Percentiles rank a stretch among this genome's conserved stretches.
Evolutionary conservation across 2,113 vertebrate species (phyloP).

Genomic region (Euleptes europaea): DNA sequence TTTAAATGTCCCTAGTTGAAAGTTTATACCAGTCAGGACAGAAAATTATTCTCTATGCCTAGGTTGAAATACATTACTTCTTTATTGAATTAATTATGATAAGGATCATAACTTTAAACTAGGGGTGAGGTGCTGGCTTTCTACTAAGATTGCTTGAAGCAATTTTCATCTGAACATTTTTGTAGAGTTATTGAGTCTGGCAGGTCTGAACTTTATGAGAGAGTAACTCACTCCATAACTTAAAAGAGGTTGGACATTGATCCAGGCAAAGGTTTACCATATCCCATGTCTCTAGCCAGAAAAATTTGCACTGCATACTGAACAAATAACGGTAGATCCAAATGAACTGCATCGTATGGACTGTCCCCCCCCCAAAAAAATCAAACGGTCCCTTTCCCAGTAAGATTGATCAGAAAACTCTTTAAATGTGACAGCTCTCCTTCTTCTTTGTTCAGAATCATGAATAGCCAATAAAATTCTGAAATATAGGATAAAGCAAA

Average conservation of each 20-base stretch:
- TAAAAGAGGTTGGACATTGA: conserved; percentile 94
- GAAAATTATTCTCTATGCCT: conserved; percentile 89
- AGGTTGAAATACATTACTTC: conserved; percentile 97
- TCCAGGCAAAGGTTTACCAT: conserved; percentile 85
- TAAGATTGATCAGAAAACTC: conserved; percentile 54
- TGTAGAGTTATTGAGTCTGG: conserved; percentile 97
- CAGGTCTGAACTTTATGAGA: conserved; percentile 98
- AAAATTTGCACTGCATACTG: conserved; percentile 98
- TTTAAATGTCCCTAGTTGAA: conserved; percentile 89
- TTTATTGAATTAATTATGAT: conserved; percentile 99
- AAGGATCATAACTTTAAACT: conserved; percentile 99
- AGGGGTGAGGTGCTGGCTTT: conserved; percentile 94
- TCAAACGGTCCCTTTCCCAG: conserved; percentile 61
- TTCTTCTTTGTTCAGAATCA: conserved; percentile 44
- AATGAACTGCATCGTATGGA: conserved; percentile 77
- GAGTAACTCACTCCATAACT: conserved; percentile 93
- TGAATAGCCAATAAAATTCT: conserved; percentile 36
- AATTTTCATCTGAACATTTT: conserved; percentile 91
- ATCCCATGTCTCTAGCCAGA: conserved; percentile 87
- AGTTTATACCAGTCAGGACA: conserved; percentile 87
- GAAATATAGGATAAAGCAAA: neutral
- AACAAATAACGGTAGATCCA: conserved; percentile 86
- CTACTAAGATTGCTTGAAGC: conserved; percentile 90
- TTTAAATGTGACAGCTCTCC: conserved; percentile 64
- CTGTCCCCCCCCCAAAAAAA: conserved; percentile 71